Evolutionary conservation across 2,888 invertebrate species (phyloP).

Genomic region (Mesorhabditis belari): DNA sequence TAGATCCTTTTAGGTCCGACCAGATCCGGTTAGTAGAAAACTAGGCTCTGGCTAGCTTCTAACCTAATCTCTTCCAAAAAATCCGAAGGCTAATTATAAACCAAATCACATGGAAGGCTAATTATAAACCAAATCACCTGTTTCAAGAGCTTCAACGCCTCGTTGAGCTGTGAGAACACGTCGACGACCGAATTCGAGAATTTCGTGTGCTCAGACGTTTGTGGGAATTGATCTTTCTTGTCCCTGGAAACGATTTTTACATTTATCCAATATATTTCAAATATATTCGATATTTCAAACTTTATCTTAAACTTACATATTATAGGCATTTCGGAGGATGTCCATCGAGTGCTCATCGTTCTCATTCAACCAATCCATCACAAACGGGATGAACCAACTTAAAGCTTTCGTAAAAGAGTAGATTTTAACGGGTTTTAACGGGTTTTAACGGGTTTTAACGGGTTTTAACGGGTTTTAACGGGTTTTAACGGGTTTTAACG

Average conservation of each 20-base stretch:
- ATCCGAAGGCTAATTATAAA: too few species aligned
- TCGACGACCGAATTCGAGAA: constrained; percentile 99
- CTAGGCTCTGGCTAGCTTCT: too few species aligned
- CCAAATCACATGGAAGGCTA: too few species aligned
- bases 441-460: too few species aligned
- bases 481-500: too few species aligned
- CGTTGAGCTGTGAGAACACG: constrained; percentile 96
- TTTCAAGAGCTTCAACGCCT: constrained; percentile 92
- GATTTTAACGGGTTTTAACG: too few species aligned
- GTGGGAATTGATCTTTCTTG: constrained; percentile 74
- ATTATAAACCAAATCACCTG: constrained; percentile 65
- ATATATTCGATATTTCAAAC: neutral
- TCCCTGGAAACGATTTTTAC: constrained; percentile 17
- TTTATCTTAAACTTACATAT: constrained; percentile 59
- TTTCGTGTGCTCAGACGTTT: constrained; percentile 93
- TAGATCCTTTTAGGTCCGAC: too few species aligned
- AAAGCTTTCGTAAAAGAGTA: too few species aligned
- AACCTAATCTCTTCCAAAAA: too few species aligned
- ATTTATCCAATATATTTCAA: neutral
- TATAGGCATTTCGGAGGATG: constrained; percentile 96
- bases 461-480: too few species aligned
- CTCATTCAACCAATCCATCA: constrained; percentile 99
- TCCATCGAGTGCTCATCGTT: constrained; percentile 98
- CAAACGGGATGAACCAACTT: constrained; percentile 98
- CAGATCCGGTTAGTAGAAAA: too few species aligned